These are phyloP conservation scores for Tachystola acroxantha DNA, from an alignment of 2,888 invertebrate species.

Conservation along the genomic window DNA sequence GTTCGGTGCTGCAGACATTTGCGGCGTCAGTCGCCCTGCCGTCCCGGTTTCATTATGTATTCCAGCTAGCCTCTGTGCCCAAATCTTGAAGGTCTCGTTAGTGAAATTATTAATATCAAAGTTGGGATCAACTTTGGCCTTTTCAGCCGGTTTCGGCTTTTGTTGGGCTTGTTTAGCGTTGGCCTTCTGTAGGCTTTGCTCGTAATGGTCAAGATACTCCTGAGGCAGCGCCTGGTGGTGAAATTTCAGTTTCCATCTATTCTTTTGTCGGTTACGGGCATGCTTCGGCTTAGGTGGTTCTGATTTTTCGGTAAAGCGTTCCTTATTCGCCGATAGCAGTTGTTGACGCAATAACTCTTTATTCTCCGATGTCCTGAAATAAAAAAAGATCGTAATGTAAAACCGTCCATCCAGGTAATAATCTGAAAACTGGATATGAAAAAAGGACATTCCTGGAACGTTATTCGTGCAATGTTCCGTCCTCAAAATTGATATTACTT, in stretches of 20 bases:
- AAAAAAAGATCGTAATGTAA: not conserved
- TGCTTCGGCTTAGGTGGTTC: slow-evolving; percentile 54
- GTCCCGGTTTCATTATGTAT: slow-evolving; percentile 80
- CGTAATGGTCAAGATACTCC: slow-evolving; percentile 88
- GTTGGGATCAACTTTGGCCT: slow-evolving; percentile 56
- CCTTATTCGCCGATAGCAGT: slow-evolving; percentile 60
- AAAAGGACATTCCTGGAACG: too few relatives aligned
- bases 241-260: slow-evolving; percentile 86
- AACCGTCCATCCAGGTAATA: too few relatives aligned
- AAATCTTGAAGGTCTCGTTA: slow-evolving; percentile 84
- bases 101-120: slow-evolving; percentile 62
- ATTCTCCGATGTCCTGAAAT: slow-evolving; percentile 62
- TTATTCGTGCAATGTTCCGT: too few relatives aligned
- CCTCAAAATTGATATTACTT: too few relatives aligned
- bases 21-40: slow-evolving; percentile 40
- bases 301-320: slow-evolving; percentile 44
- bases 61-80: slow-evolving; percentile 86
- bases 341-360: slow-evolving; percentile 67
- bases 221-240: slow-evolving; percentile 89
- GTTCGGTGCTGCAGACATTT: slow-evolving; percentile 30
- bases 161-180: slow-evolving; percentile 45
- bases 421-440: too few relatives aligned
- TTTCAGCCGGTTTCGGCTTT: slow-evolving; percentile 45
- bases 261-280: slow-evolving; percentile 76
- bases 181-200: slow-evolving; percentile 81